Base-by-base conservation (phyloP, 2,888 invertebrate genomes). In the Drosophila nigricruria region DNA sequence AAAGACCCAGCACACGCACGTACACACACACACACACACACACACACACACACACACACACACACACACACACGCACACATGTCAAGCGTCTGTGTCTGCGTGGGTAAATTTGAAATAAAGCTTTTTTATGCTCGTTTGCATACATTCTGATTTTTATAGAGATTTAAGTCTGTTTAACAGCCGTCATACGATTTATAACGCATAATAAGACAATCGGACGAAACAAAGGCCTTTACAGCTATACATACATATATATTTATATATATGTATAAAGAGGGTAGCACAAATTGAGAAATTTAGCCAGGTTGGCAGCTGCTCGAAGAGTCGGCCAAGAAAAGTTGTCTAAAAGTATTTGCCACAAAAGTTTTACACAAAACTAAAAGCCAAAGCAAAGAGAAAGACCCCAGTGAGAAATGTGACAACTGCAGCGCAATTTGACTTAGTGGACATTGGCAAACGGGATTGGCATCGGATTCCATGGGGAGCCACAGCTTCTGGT, bases 71-170 rank as follows among this genome's bases (percentile, higher is more conserved):
- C 25, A 69, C 30, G 49, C 27, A 47, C 40, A 20, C 18, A 63
- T 30, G 30, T 10, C 10, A 30, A 30, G 10, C 30, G 12, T 42
- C 49, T 49, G 10, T 67, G 53, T 69, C 23, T 74, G 67, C 72
- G 68, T 79, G 77, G 78, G 67, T 67, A 57, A 74, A 60, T 79
- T 76, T 78, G 53, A 75, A 74, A 79, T 73, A 77, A 85, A 79
- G 73, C 65, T 84, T 84, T 86, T 90, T 90, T 82, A 88, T 82
- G 89, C 81, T 80, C 82, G 75, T 90, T 86, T 86, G 86, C 81
- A 86, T 88, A 71, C 43, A 73, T 70, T 73, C 62, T 63, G 77
- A 80, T 88, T 89, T 82, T 82, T 73, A 82, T 77, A 72, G 69
- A 73, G 69, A 70, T 82, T 82, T 86, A 90, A 88, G 83, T 80